Conservation (phyloP, 37 sponge, comb jelly and placozoan genomes). For the Petrosia ficiformis region DNA sequence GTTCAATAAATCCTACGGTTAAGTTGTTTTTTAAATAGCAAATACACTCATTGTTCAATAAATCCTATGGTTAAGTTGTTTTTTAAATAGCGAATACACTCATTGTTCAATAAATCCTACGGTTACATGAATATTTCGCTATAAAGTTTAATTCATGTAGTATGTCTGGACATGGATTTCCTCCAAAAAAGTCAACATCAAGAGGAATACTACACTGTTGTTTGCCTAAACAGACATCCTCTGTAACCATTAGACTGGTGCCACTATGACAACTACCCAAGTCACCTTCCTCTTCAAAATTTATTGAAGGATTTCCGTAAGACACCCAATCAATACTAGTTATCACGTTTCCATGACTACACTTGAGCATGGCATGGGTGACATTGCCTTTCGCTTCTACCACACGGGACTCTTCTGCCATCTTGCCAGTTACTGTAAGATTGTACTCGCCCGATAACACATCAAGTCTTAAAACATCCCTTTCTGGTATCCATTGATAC, state of each 20-base stretch:
- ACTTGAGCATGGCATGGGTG: background rate
- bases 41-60: too few species aligned
- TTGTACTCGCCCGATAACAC: slow-evolving; percentile 17
- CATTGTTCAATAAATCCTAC: too few species aligned
- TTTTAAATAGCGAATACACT: too few species aligned
- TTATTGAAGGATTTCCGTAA: slow-evolving; percentile 11
- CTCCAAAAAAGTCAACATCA: slow-evolving; percentile 4
- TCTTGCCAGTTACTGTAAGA: slow-evolving; percentile 1
- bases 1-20: too few species aligned
- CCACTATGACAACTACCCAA: background rate
- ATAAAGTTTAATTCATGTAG: too few species aligned
- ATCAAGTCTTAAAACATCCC: background rate
- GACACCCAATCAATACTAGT: slow-evolving; percentile 26
- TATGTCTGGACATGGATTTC: background rate
- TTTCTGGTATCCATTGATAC: slow-evolving; percentile 1
- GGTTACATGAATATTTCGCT: too few species aligned
- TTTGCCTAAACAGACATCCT: background rate
- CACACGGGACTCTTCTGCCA: background rate
- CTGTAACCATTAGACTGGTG: background rate
- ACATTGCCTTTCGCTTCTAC: background rate
- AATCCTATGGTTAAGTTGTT: too few species aligned
- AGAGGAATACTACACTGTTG: background rate
- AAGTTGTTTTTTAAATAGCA: too few species aligned
- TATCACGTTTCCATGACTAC: background rate
- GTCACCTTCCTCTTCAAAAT: background rate